Evolutionary conservation across 2,888 invertebrate genomes (phyloP).

Genomic region (Celastrina argiolus): DNA sequence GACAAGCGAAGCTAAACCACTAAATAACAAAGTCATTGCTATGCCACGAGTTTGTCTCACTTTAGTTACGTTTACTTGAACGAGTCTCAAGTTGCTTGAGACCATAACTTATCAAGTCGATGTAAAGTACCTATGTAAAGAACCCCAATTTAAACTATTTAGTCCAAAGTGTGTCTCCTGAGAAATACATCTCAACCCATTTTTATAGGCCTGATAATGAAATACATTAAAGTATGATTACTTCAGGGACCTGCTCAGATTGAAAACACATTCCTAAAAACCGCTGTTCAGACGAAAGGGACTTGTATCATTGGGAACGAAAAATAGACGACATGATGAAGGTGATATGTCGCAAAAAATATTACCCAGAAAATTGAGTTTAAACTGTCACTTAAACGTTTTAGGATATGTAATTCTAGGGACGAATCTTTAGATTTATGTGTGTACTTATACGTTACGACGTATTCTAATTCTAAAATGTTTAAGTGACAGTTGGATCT

Average conservation of each 20-base stretch:
- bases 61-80: neutral
- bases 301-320: neutral
- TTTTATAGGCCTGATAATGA: neutral
- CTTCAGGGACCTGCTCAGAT: neutral
- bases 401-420: too few relatives aligned
- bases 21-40: too few relatives aligned
- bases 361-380: too few relatives aligned
- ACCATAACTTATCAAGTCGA: neutral
- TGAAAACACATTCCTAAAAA: neutral
- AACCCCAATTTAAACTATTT: neutral
- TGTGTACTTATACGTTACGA: too few relatives aligned
- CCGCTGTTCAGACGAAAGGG: neutral
- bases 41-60: neutral
- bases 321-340: too few relatives aligned
- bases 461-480: too few relatives aligned
- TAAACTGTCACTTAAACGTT: too few relatives aligned
- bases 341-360: too few relatives aligned
- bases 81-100: too few relatives aligned
- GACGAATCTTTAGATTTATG: neutral
- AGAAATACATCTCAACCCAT: neutral
- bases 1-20: too few relatives aligned
- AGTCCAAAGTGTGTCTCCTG: neutral
- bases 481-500: too few relatives aligned
- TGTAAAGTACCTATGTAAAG: neutral
- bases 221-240: constrained; percentile 4